Conservation (phyloP, 2,113 vertebrate genomes). For the Pseudorhombus dupliciocellatus region DNA sequence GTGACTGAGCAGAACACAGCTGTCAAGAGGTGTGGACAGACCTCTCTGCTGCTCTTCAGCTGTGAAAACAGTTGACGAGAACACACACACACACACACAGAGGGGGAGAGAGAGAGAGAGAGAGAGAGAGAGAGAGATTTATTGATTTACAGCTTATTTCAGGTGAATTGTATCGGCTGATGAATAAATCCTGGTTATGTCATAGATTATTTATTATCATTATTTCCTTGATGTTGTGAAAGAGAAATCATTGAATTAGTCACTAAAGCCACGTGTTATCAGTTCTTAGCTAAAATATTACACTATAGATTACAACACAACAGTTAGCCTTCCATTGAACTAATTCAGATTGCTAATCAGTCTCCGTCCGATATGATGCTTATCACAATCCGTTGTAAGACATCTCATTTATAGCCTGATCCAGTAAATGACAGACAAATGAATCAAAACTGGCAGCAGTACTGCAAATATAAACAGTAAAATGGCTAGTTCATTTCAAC, state of each 20-base stretch:
- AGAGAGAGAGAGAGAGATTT: background rate
- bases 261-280: background rate
- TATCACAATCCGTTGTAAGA: slow-evolving; percentile 7
- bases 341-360: background rate
- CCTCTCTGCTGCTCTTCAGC: slow-evolving; percentile 72
- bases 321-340: background rate
- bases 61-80: slow-evolving; percentile 76
- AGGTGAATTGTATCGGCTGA: slow-evolving; percentile 18
- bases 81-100: slow-evolving; percentile 8
- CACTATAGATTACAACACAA: slow-evolving; percentile 1
- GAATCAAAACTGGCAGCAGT: background rate
- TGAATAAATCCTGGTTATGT: slow-evolving; percentile 4
- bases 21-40: slow-evolving; percentile 78
- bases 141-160: slow-evolving; percentile 10
- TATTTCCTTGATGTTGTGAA: background rate
- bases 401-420: background rate
- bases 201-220: background rate
- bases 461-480: background rate
- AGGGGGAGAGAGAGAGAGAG: slow-evolving; percentile 2
- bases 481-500: slow-evolving; percentile 6
- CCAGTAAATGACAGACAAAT: background rate
- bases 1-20: slow-evolving; percentile 73
- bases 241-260: background rate
- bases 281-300: slow-evolving; percentile 13
- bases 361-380: background rate